Conservation (phyloP, 2,888 invertebrate species). For the Xestobium rufovillosum region DNA sequence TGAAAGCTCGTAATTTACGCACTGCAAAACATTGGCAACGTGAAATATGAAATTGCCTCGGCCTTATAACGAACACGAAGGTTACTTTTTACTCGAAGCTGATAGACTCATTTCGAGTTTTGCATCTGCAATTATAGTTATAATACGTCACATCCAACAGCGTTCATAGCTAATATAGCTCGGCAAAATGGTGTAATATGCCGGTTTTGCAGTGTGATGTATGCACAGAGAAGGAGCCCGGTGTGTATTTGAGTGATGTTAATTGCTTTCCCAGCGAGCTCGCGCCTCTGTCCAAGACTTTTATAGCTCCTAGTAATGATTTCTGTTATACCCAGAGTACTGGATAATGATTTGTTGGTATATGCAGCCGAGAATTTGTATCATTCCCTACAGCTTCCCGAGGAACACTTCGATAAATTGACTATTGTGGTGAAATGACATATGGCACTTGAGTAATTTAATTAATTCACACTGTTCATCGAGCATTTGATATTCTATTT, state of each 20-base stretch:
- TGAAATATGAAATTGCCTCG: too few species aligned
- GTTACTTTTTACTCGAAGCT: too few species aligned
- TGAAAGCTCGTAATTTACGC: too few species aligned
- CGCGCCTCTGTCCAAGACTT: constrained; percentile 30
- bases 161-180: constrained; percentile 32
- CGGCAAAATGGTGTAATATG: constrained; percentile 31
- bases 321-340: constrained; percentile 26
- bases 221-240: constrained; percentile 33
- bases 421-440: too few species aligned
- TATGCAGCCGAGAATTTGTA: too few species aligned
- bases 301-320: constrained; percentile 29
- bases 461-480: too few species aligned
- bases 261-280: constrained; percentile 36
- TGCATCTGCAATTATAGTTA: constrained; percentile 22
- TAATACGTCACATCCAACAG: constrained; percentile 27
- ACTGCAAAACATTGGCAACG: too few species aligned
- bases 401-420: too few species aligned
- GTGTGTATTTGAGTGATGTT: constrained; percentile 37
- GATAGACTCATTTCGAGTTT: constrained; percentile 10
- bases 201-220: constrained; percentile 27
- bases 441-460: too few species aligned
- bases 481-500: too few species aligned
- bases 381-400: too few species aligned
- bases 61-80: too few species aligned
- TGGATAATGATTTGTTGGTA: constrained; percentile 21